A percentile compares a stretch with the other conserved stretches of the same genome.
These are phyloP conservation scores for Berghia stephanieae DNA, from an alignment of 1,140 invertebrate species.

Conservation along the genomic window DNA sequence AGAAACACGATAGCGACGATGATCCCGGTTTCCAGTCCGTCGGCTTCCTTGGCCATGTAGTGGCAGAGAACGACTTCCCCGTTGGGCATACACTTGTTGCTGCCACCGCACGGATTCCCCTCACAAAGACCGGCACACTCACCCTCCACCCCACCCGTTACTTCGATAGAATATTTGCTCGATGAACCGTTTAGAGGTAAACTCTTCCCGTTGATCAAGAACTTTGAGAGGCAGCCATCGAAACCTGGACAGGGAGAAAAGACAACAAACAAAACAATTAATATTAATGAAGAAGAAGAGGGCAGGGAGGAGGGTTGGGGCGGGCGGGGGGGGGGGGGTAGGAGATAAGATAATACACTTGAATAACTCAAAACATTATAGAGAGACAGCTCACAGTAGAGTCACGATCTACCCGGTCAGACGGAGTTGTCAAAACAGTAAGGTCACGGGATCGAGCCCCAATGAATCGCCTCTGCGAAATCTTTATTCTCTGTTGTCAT, in stretches of 20 bases:
- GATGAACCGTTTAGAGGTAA: slow-evolving; percentile 86
- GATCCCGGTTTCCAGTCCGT: slow-evolving; percentile 46
- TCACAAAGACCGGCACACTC: slow-evolving; percentile 50
- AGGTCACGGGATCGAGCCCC: too few species aligned
- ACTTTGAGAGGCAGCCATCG: slow-evolving; percentile 88
- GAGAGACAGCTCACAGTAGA: too few species aligned
- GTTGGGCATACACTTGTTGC: slow-evolving; percentile 38
- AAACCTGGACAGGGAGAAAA: slow-evolving; percentile 73
- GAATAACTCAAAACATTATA: too few species aligned
- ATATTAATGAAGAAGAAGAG: too few species aligned
- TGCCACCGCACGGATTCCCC: slow-evolving; percentile 38
- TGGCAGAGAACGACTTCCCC: slow-evolving; percentile 66
- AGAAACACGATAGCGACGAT: slow-evolving; percentile 61
- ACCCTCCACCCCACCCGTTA: slow-evolving; percentile 38
- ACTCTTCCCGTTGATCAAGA: slow-evolving; percentile 87
- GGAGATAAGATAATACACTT: too few species aligned
- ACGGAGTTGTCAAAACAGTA: too few species aligned
- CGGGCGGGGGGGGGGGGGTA: too few species aligned
- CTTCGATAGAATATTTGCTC: slow-evolving; percentile 46
- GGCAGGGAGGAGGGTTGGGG: too few species aligned
- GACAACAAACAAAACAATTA: background rate
- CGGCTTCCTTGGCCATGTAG: slow-evolving; percentile 68
- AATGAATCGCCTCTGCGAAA: too few species aligned
- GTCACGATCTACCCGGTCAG: too few species aligned
- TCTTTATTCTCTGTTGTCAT: too few species aligned